These are phyloP conservation scores for Caenorhabditis briggsae DNA, from an alignment of 1,140 invertebrate genomes.

Conservation along the genomic window DNA sequence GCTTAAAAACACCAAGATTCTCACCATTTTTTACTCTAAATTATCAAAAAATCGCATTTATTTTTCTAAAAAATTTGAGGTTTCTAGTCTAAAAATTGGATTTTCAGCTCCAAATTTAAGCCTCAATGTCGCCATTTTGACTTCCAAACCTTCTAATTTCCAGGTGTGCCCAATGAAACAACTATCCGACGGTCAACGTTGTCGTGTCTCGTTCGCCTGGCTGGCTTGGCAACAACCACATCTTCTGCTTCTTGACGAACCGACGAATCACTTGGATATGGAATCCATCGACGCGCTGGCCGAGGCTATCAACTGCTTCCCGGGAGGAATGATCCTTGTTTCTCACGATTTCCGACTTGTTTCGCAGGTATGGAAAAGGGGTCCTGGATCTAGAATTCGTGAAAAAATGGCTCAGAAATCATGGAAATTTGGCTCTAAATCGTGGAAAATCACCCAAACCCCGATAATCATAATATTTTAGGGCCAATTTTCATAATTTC, in stretches of 20 bases:
- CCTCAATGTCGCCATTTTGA: background rate
- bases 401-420: no score
- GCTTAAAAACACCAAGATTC: no score
- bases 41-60: no score
- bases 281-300: conserved; percentile 98
- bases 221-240: conserved; percentile 94
- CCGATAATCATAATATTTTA: no score
- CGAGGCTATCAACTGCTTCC: conserved; percentile 96
- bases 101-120: background rate
- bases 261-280: conserved; percentile 99
- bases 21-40: no score
- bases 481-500: no score
- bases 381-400: no score
- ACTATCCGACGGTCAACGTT: conserved; percentile 96
- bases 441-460: no score
- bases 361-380: conserved; percentile 85
- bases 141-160: conserved; percentile 34
- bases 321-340: conserved; percentile 96
- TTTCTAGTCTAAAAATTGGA: background rate
- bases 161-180: conserved; percentile 96
- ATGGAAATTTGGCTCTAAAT: no score
- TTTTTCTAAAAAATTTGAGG: no score
- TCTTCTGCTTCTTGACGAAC: conserved; percentile 93
- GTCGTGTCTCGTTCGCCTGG: conserved; percentile 98
- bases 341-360: conserved; percentile 98